Base-by-base conservation (phyloP, 1,140 invertebrate genomes). In the Gonatopus flavifemur region DNA sequence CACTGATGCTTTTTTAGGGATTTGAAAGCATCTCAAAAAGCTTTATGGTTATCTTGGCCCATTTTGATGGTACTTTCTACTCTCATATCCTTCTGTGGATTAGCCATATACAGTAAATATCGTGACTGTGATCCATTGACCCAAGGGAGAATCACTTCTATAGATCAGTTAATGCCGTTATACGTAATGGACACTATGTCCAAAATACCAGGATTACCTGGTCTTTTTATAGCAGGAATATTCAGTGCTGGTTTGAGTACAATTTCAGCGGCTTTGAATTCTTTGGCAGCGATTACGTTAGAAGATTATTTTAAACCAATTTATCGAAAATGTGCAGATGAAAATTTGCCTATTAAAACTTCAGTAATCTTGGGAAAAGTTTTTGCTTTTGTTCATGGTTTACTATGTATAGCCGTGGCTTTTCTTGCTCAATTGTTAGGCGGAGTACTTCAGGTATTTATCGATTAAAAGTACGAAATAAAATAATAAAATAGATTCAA, bases 161-260 rank as follows among this genome's bases (percentile, higher is more conserved):
- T 66, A 1, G 84, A 85, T 71, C 82, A 84, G 82, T 61, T 91
- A 16, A 82, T 92, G 77, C 88, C 88, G 6, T 74, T 88, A 9
- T 94, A 88, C 73, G 88, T 93, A 1, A 84, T 92, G 62, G 88
- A 92, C 49, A 84, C 82, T 0, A 80, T 94, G 72, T 78, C 82
- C 0, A 49, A 82, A 20, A 71, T 84, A 15, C 85, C 85, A 9
- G 91, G 91, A 6, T 55, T 94, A 12, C 79, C 89, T 1, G 91
- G 92, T 5, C 72, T 94, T 9, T 93, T 94, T 70, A 84, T 93
- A 2, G 87, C 90, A 51, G 84, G 90, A 36, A 86, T 94, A 31
- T 92, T 93, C 57, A 90, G 87, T 62, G 92, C 90, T 1, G 87
- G 90, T 0, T 78, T 96, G 1, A 93, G 90, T 45, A 92, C 92